Conservation (phyloP, 1,140 invertebrate genomes). For the Drosophila pandora region DNA sequence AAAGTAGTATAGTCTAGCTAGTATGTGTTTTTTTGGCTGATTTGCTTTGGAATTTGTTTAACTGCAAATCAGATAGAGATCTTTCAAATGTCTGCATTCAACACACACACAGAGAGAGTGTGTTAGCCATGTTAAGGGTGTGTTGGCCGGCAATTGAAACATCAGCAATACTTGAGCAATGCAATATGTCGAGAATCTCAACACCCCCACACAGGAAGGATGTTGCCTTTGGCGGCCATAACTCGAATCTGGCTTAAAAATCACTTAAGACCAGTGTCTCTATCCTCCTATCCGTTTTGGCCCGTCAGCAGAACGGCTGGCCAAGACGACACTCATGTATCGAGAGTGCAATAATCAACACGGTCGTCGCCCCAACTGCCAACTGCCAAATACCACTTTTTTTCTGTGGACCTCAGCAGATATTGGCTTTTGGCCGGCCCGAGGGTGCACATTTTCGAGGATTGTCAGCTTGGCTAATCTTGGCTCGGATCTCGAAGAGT, state of each 20-base stretch:
- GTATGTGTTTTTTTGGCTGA: constrained; percentile 17
- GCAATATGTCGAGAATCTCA: constrained; percentile 63
- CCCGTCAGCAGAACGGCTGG: constrained; percentile 60
- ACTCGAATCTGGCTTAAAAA: constrained; percentile 77
- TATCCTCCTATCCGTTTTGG: constrained; percentile 37
- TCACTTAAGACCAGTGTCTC: constrained; percentile 57
- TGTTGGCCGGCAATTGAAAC: constrained; percentile 67
- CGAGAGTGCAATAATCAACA: constrained; percentile 70
- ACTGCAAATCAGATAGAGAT: constrained; percentile 75
- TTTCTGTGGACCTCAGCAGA: constrained; percentile 72
- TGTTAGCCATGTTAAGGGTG: neutral
- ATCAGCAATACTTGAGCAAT: constrained; percentile 74
- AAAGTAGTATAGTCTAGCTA: constrained; percentile 1
- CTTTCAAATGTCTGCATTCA: constrained; percentile 68
- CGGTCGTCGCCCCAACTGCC: constrained; percentile 14
- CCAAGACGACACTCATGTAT: constrained; percentile 57
- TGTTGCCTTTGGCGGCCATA: constrained; percentile 62
- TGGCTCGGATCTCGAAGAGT: constrained; percentile 36
- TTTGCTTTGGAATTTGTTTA: constrained; percentile 58
- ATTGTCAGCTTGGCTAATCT: constrained; percentile 69
- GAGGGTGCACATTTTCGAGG: constrained; percentile 39
- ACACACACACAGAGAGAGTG: constrained; percentile 1
- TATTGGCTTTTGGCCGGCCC: constrained; percentile 25
- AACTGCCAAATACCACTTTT: neutral
- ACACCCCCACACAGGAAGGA: constrained; percentile 40